Conservation (phyloP, 2,888 invertebrate species). For the Eurytoma californica region DNA sequence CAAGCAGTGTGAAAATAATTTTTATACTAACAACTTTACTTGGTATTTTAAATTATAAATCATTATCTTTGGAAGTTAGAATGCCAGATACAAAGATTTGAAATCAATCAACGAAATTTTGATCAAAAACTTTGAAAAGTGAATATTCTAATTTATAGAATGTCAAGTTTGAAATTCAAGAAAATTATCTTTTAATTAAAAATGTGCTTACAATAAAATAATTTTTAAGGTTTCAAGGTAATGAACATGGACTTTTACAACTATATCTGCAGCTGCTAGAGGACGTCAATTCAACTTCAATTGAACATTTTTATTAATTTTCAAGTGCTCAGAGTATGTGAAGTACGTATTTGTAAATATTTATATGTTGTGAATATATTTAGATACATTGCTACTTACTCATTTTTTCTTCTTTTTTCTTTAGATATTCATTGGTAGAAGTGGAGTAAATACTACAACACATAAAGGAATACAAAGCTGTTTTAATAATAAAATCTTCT, state of each 20-base stretch:
- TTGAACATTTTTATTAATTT: slow-evolving; percentile 97
- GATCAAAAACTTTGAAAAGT: slow-evolving; percentile 95
- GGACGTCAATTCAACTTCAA: slow-evolving; percentile 94
- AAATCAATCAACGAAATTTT: no score
- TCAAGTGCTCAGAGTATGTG: slow-evolving; percentile 95
- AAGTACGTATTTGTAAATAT: slow-evolving; percentile 76
- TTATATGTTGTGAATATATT: not conserved
- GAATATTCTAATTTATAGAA: slow-evolving; percentile 27
- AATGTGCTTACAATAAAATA: not conserved
- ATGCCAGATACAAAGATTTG: slow-evolving; percentile 97
- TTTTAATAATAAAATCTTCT: slow-evolving; percentile 92
- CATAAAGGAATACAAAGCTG: slow-evolving; percentile 88
- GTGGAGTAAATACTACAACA: slow-evolving; percentile 96
- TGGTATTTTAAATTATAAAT: slow-evolving; percentile 82
- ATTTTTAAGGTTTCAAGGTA: slow-evolving; percentile 81
- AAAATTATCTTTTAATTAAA: not conserved
- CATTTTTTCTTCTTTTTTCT: slow-evolving; percentile 45
- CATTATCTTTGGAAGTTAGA: slow-evolving; percentile 88
- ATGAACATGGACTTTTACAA: slow-evolving; percentile 86
- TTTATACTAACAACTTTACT: slow-evolving; percentile 82
- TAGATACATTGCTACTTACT: not conserved
- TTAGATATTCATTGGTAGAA: slow-evolving; percentile 95
- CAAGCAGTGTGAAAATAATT: no score
- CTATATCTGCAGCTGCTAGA: slow-evolving; percentile 98
- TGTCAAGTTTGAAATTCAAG: no score